These are phyloP conservation scores for Himalopsyche anomala DNA, from an alignment of 2,888 invertebrate genomes.

Conservation along the genomic window DNA sequence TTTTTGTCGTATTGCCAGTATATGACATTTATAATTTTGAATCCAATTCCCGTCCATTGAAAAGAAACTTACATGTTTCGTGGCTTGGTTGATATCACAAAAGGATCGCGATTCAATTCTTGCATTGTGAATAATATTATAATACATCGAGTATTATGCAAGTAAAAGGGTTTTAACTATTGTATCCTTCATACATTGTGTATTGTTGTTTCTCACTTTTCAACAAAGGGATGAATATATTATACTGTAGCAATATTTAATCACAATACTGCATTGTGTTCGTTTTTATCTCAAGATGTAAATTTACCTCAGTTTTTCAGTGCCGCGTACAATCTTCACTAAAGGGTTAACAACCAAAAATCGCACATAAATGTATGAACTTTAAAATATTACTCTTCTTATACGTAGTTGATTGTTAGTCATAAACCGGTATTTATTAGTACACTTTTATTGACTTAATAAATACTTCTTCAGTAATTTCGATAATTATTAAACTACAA, in stretches of 20 bases:
- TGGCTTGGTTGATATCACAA: constrained; percentile 56
- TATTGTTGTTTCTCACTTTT: constrained; percentile 61
- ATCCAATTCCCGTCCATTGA: not conserved
- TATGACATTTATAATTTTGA: too few species aligned
- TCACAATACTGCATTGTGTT: constrained; percentile 52
- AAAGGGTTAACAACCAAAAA: not conserved
- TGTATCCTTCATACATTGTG: constrained; percentile 48
- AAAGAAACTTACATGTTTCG: constrained; percentile 48
- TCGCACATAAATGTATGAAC: too few species aligned
- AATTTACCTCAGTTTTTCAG: not conserved
- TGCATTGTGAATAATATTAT: constrained; percentile 35
- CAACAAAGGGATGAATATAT: constrained; percentile 62
- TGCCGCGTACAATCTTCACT: not conserved
- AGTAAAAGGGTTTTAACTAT: constrained; percentile 55
- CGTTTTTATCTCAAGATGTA: constrained; percentile 48
- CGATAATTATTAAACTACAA: too few species aligned
- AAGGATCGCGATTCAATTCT: constrained; percentile 50
- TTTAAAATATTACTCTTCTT: too few species aligned
- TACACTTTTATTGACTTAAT: too few species aligned
- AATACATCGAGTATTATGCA: constrained; percentile 36
- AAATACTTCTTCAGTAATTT: too few species aligned
- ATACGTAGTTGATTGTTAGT: too few species aligned
- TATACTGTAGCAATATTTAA: constrained; percentile 61
- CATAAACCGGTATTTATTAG: too few species aligned
- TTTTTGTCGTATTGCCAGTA: too few species aligned